Conservation (phyloP, 2,888 invertebrate genomes). For the Leptopilina myrica region DNA sequence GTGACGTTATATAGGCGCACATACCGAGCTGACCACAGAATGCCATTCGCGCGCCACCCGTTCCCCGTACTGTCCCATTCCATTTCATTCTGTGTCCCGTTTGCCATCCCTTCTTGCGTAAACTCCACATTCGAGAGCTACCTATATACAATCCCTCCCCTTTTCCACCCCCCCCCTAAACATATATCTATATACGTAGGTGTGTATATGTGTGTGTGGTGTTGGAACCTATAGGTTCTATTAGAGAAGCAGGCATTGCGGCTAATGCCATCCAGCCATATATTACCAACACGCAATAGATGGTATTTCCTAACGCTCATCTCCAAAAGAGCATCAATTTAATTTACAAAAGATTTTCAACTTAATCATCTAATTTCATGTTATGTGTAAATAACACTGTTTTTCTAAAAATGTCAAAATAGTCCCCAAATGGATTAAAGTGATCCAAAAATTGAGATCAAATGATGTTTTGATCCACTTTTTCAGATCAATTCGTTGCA, state of each 20-base stretch:
- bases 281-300: constrained; percentile 71
- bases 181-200: constrained; percentile 17
- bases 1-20: constrained; percentile 71
- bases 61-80: constrained; percentile 49
- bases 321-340: constrained; percentile 47
- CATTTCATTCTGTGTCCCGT: constrained; percentile 47
- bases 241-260: constrained; percentile 69
- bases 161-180: neutral
- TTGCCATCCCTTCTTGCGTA: constrained; percentile 53
- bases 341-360: neutral
- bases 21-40: constrained; percentile 75
- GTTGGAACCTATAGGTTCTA: constrained; percentile 59
- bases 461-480: too few species aligned
- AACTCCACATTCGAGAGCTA: constrained; percentile 43
- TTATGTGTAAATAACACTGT: too few species aligned
- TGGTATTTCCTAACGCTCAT: constrained; percentile 55
- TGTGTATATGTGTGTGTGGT: neutral
- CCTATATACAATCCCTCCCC: constrained; percentile 34
- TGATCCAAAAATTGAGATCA: too few species aligned
- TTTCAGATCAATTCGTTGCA: too few species aligned
- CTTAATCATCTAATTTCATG: too few species aligned
- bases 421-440: too few species aligned
- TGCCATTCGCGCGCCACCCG: constrained; percentile 70
- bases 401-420: too few species aligned
- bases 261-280: constrained; percentile 71